Base-by-base conservation (phyloP, 2,113 vertebrate species). In the Haliaeetus leucogaster region DNA sequence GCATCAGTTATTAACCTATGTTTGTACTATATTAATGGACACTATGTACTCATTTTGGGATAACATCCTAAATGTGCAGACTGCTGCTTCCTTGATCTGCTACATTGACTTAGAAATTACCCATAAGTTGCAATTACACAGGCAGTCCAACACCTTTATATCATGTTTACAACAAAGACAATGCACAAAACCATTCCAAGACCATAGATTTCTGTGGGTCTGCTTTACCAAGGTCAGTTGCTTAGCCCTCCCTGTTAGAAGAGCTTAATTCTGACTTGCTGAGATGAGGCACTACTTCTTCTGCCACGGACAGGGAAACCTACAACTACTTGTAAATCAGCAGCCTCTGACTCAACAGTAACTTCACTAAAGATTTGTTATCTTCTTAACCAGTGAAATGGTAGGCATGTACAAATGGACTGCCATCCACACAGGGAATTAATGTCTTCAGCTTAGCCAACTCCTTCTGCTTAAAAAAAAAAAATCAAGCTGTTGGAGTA, bases 321-420 rank as follows among this genome's bases (percentile, higher is more conserved):
- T 84, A 84, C 79, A 95, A 94, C 89, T 94, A 94, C 36, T 95
- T 84, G 66, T 92, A 95, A 92, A 96, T 95, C 77, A 92, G 43
- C 66, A 95, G 73, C 53, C 74, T 92, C 72, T 93, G 87, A 95
- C 93, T 97, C 94, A 95, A 89, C 90, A 82, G 89, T 96, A 96
- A 89, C 80, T 90, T 90, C 85, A 68, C 56, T 86, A 71, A 92
- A 94, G 85, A 90, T 93, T 81, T 95, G 48, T 96, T 96, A 86
- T 90, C 86, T 82, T 87, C 86, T 78, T 70, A 80, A 95, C 94
- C 86, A 93, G 59, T 80, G 82, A 72, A 94, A 73, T 43, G 48
- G 72, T 59, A 86, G 63, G 74, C 62, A 92, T 36, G 67, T 74
- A 93, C 86, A 93, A 94, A 96, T 87, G 90, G 94, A 80, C 82